These are phyloP conservation scores for Torymus aiolomorphi DNA, from an alignment of 2,888 invertebrate genomes.

Conservation along the genomic window DNA sequence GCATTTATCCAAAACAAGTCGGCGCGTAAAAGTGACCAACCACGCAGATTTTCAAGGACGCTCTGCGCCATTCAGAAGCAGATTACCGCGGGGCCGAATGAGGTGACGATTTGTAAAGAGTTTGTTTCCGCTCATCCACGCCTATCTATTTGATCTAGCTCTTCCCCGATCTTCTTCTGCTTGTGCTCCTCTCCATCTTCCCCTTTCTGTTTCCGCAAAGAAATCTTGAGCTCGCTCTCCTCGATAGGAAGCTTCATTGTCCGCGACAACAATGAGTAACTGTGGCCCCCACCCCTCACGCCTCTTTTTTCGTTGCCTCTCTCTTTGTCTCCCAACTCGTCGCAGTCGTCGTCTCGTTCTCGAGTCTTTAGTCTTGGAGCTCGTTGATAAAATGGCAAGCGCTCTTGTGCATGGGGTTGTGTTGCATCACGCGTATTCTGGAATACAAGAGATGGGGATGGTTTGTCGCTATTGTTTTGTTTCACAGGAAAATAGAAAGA, in stretches of 20 bases:
- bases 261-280: constrained; percentile 58
- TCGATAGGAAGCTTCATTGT: constrained; percentile 54
- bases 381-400: constrained; percentile 27
- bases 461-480: too few species aligned
- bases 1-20: not conserved
- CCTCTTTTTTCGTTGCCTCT: not conserved
- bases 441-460: not conserved
- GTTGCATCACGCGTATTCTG: constrained; percentile 12
- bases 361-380: constrained; percentile 42
- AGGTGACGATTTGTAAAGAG: constrained; percentile 51
- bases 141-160: constrained; percentile 51
- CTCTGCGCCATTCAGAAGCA: constrained; percentile 37
- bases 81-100: constrained; percentile 40
- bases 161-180: not conserved
- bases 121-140: constrained; percentile 22
- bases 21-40: constrained; percentile 16
- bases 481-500: too few species aligned
- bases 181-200: not conserved
- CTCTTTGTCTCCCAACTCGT: not conserved
- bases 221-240: constrained; percentile 30
- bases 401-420: constrained; percentile 19
- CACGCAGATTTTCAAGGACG: constrained; percentile 25
- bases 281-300: constrained; percentile 21
- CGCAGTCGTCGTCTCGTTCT: constrained; percentile 2
- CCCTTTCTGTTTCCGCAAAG: constrained; percentile 12